Base-by-base conservation (phyloP, 2,113 vertebrate genomes). In the Oplegnathus fasciatus region DNA sequence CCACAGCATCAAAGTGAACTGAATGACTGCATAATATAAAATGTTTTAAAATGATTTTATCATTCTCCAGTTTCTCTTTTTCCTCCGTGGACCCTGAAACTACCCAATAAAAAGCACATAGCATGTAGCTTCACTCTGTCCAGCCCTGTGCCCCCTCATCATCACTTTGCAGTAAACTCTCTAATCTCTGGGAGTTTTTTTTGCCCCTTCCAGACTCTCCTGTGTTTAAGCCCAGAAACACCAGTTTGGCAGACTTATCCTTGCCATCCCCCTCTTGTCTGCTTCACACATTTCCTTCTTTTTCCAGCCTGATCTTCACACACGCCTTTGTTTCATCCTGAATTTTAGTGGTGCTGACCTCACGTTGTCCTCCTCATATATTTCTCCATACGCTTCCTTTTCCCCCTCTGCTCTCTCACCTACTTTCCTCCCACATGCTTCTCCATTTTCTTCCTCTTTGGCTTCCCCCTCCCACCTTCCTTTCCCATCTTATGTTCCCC, bases 11-110 rank as follows among this genome's bases (percentile, higher is more conserved):
- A 20, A 6, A n/a, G 20, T 40, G 40, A 68, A 10, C 17, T 22
- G 22, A 52, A 58, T 66, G 3, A 2, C 34, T 60, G 15, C 8
- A 6, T 6, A 22, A 46, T 69, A 34, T 9, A 2, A 52, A 60
- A 42, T 58, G 30, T 82, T 24, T 75, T 77, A 84, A 0, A 54
- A 82, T 68, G 3, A 60, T 46, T 72, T 68, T 30, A 50, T 83
- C 9, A 79, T 68, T 86, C 48, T 67, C 58, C 84, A 89, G 79
- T 60, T 84, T 88, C 54, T 75, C 57, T 64, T 60, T 87, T 57
- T 62, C 46, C 42, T 64, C 28, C 5, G 6, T 82, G 70, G 57
- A 71, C 44, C 50, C 20, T 54, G 28, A 68, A 32, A 65, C 15
- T n/a, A 32, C 8, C 17, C 13, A 1, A 32, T 72, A 60, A 71